These are phyloP conservation scores for Polydesmus complanatus DNA, from an alignment of 2,888 invertebrate species.

Conservation along the genomic window DNA sequence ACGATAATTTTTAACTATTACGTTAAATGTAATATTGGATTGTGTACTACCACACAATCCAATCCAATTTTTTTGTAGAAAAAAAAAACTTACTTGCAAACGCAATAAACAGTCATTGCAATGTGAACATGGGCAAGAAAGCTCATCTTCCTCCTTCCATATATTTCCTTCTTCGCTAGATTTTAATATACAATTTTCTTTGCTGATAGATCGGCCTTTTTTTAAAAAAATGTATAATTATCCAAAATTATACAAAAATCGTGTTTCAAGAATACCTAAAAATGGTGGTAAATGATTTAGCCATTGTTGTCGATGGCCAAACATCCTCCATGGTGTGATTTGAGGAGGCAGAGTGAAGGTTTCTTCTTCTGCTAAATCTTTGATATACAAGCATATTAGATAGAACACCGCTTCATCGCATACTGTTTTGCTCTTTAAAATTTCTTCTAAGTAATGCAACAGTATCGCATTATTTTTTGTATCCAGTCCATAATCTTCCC, in stretches of 20 bases:
- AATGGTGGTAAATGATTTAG: slow-evolving; percentile 23
- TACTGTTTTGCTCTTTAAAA: neutral
- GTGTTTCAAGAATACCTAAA: too few relatives aligned
- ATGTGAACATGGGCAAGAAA: neutral
- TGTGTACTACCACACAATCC: too few relatives aligned
- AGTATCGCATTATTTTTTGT: neutral
- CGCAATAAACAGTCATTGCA: neutral
- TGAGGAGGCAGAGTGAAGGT: neutral
- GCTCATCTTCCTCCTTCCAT: neutral
- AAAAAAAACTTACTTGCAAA: neutral
- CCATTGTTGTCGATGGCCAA: slow-evolving; percentile 21
- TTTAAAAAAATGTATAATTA: neutral
- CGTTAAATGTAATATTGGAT: too few relatives aligned
- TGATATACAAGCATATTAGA: neutral
- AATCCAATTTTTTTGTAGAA: too few relatives aligned
- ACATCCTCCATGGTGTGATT: slow-evolving; percentile 19
- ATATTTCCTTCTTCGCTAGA: neutral
- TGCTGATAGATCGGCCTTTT: neutral
- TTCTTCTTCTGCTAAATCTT: neutral
- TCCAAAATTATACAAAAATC: too few relatives aligned
- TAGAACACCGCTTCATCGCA: neutral
- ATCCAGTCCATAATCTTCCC: neutral
- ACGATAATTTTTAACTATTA: too few relatives aligned
- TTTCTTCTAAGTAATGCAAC: neutral
- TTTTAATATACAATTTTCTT: neutral